Evolutionary conservation across 2,113 vertebrate genomes (phyloP).

Genomic region (Phocoena sinus): DNA sequence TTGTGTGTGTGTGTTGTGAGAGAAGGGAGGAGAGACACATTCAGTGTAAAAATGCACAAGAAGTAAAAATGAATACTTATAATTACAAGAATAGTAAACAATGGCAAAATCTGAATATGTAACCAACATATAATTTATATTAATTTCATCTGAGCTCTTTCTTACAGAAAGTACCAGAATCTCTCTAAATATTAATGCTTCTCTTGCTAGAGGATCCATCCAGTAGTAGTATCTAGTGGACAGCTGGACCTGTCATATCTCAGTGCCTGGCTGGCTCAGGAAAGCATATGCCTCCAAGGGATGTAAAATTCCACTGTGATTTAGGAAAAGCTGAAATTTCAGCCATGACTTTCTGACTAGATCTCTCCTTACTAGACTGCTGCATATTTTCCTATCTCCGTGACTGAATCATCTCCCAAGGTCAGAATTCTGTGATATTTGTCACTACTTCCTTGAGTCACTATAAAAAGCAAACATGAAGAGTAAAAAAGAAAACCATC

Average conservation of each 20-base stretch:
- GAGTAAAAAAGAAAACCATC: background rate
- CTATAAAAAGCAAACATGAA: background rate
- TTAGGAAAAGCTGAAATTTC: constrained; percentile 7
- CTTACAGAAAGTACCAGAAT: background rate
- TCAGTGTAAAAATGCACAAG: background rate
- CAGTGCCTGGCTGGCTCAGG: background rate
- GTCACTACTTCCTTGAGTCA: background rate
- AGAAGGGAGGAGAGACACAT: background rate
- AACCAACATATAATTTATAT: background rate
- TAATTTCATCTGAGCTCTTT: background rate
- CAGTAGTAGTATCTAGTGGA: background rate
- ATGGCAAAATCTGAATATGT: background rate
- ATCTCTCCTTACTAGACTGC: background rate
- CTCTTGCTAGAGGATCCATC: background rate
- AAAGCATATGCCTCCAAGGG: background rate
- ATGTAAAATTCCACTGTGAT: constrained; percentile 43
- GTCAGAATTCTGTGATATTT: constrained; percentile 12
- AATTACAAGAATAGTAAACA: background rate
- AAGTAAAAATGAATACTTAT: background rate
- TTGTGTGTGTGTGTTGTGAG: background rate
- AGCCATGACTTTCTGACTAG: constrained; percentile 33
- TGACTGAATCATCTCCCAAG: constrained; percentile 5
- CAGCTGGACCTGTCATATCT: constrained; percentile 39
- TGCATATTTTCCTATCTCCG: background rate
- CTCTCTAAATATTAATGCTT: background rate